Percentiles rank a stretch among this genome's conserved stretches.
Evolutionary conservation across 2,113 vertebrate species (phyloP).

Genomic region (Pachyramphus minor): DNA sequence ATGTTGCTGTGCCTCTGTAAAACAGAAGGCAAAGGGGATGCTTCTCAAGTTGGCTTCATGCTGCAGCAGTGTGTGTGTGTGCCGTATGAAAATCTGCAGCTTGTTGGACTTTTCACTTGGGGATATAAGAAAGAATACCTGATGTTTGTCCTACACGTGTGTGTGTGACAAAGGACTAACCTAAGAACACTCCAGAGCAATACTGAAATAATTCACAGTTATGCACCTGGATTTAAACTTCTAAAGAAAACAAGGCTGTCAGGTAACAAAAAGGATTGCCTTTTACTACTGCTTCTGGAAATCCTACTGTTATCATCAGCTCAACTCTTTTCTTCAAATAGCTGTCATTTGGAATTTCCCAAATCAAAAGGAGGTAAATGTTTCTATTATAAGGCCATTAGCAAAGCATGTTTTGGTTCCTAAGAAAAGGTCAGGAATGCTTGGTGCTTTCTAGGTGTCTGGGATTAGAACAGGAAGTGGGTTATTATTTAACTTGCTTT

Average conservation of each 20-base stretch:
- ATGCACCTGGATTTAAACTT: neutral
- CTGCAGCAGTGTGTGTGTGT: neutral
- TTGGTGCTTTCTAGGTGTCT: neutral
- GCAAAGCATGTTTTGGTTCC: neutral
- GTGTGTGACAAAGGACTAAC: neutral
- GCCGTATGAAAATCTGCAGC: neutral
- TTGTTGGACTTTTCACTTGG: neutral
- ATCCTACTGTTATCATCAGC: neutral
- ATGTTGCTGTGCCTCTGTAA: neutral
- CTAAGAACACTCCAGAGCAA: neutral
- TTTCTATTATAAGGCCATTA: neutral
- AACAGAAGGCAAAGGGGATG: neutral
- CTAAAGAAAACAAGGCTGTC: neutral
- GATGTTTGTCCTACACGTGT: accelerated
- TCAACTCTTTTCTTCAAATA: neutral
- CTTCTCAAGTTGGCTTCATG: neutral
- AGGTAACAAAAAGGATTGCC: neutral
- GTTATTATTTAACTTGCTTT: conserved; percentile 8
- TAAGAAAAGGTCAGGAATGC: neutral
- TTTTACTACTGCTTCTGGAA: neutral
- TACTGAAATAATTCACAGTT: neutral
- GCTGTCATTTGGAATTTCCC: neutral
- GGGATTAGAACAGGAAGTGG: neutral
- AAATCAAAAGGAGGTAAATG: neutral
- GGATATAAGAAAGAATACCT: neutral